Base-by-base conservation (phyloP, 2,888 invertebrate genomes). In the Sinohyriopsis cumingii region DNA sequence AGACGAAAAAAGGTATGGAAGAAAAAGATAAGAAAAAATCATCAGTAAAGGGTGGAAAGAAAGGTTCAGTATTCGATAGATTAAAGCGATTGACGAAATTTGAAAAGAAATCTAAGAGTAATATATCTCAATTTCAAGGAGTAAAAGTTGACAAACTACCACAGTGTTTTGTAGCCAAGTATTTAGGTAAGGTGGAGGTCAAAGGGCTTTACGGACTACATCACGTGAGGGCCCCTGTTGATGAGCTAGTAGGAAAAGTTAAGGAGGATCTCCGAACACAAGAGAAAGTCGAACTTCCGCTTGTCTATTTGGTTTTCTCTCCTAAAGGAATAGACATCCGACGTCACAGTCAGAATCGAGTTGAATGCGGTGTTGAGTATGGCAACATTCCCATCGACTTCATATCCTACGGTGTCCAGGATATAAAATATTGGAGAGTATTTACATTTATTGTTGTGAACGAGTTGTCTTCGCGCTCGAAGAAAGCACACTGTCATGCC, bases 341-440 rank as follows among this genome's bases (percentile, higher is more conserved):
- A 12, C 83, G 83, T 54, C 89, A 89, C 76, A 77, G 79, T 54
- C 66, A 79, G n/a, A 89, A 87, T 75, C 85, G 71, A 59, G 78
- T 84, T 19, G 76, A 77, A 53, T 74, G 77, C 19, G 68, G 76
- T 0, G 78, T 85, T 6, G 70, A 74, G 1, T 70, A 65, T 6
- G 86, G 85, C 5, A 68, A 86, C 19, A 77, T 88, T 15, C 88
- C 90, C 1, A 86, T 90, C 22, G 86, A 89, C 75, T 87, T 88
- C 71, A 87, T 90, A 33, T 89, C 89, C 0, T 90, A 89, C 79
- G 89, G 88, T 28, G 89, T 89, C 9, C 90, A 90, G 77, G 89
- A 89, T 71, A 83, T 86, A 67, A 86, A 86, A 67, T 89, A 85
- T 75, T 87, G 87, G 81, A 78, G 86, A 22, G 83, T 90, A 19